A percentile compares a stretch with the other conserved stretches of the same genome.
These are phyloP conservation scores for Corythoichthys intestinalis DNA, from an alignment of 2,113 vertebrate genomes.

Conservation along the genomic window DNA sequence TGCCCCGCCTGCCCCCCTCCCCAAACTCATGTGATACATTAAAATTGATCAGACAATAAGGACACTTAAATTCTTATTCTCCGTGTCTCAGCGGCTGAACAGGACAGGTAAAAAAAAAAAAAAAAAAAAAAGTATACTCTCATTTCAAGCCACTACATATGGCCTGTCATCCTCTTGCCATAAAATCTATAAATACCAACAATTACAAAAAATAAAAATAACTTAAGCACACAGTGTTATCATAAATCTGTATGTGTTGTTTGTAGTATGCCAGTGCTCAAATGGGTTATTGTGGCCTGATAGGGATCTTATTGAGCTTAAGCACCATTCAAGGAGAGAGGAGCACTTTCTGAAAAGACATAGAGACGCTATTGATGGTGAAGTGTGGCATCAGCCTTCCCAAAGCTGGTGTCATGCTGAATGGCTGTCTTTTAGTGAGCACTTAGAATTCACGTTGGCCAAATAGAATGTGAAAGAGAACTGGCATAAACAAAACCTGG, in stretches of 20 bases:
- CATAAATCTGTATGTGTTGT: neutral
- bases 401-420: conserved; percentile 58
- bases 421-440: conserved; percentile 44
- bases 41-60: too few relatives aligned
- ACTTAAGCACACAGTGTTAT: neutral
- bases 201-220: neutral
- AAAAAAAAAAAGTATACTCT: too few relatives aligned
- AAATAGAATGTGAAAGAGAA: conserved; percentile 39
- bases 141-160: conserved; percentile 13
- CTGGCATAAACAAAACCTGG: conserved; percentile 27
- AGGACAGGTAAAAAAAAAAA: too few relatives aligned
- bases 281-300: conserved; percentile 20
- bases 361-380: conserved; percentile 61
- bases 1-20: too few relatives aligned
- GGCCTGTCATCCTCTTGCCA: conserved; percentile 6
- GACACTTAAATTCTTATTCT: too few relatives aligned
- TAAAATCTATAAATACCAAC: conserved; percentile 1
- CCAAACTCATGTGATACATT: too few relatives aligned
- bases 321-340: conserved; percentile 24
- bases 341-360: conserved; percentile 38
- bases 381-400: conserved; percentile 49
- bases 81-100: too few relatives aligned
- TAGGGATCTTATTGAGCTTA: conserved; percentile 8
- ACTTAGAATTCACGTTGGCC: conserved; percentile 25
- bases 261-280: conserved; percentile 9